Base-by-base conservation (phyloP, 2,888 invertebrate genomes). In the Apotomis capreana region DNA sequence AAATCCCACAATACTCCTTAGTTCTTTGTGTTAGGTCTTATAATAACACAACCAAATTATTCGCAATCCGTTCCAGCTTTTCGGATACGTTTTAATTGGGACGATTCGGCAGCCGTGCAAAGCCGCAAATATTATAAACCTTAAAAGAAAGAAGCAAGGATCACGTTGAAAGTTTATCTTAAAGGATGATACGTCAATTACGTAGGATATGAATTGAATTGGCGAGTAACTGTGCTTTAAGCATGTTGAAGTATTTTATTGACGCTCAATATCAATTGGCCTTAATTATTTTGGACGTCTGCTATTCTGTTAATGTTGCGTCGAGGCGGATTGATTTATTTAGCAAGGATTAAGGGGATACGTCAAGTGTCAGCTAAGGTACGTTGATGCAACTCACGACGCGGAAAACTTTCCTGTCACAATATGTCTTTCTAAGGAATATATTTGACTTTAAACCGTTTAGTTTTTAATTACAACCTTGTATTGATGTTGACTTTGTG, bases 41-140 rank as follows among this genome's bases (percentile, higher is more conserved):
- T 15, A 60, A 15, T 55, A 6, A 26, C 3, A 46, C 3, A n/a
- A 4, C 6, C 49, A 9, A 49, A 13, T 55, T 54, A 65, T 61
- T 76, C 73, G 74, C 78, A 81, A 85, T 85, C 80, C 77, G 82
- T 84, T 86, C 83, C 84, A 83, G 83, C 72, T 79, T 80, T 85
- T 81, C 75, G 80, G 83, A 85, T 80, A 78, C 82, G 81, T 77
- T 76, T 82, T 89, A 87, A 89, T 89, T 87, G 85, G 84, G 70
- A 79, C 76, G 44, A 64, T 64, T 64, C 13, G 15, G 79, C 73
- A 81, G 80, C 76, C 81, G 80, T 81, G 80, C 82, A 83, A 84
- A 82, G 0, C 40, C 77, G 37, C 51, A 62, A 67, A 54, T 55
- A 63, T 67, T 62, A 40, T 52, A 68, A 61, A 64, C 68, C 69